Evolutionary conservation across 2,797 vertebrate species (phyloP).

Genomic region (Bufotes viridis): DNA sequence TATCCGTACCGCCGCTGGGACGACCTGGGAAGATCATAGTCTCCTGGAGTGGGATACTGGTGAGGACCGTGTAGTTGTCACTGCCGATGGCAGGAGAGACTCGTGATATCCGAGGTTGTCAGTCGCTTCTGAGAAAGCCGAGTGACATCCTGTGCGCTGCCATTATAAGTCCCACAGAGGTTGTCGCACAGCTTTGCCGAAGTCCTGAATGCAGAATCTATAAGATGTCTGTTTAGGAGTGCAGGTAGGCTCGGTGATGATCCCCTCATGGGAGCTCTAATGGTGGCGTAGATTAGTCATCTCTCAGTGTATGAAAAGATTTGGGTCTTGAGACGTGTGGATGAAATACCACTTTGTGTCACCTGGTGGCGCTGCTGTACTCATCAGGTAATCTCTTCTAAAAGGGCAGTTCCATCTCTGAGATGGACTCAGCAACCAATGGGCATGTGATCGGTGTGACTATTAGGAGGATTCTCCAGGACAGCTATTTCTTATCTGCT

Average conservation of each 20-base stretch:
- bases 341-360: neutral
- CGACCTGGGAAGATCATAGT: conserved; percentile 87
- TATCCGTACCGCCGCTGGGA: conserved; percentile 89
- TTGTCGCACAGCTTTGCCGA: neutral
- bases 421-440: too few species aligned
- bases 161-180: neutral
- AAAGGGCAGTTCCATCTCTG: too few species aligned
- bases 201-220: neutral
- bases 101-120: too few species aligned
- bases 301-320: too few species aligned
- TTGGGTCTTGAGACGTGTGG: neutral
- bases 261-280: neutral
- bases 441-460: too few species aligned
- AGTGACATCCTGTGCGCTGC: neutral
- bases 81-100: neutral
- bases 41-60: conserved; percentile 89
- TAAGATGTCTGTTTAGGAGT: neutral
- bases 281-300: neutral
- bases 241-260: neutral
- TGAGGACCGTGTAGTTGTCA: conserved; percentile 60
- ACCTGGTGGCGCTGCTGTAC: neutral
- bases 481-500: too few species aligned
- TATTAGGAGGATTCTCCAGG: too few species aligned
- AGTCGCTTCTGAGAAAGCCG: neutral
- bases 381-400: too few species aligned